phyloP scores from a whole-genome alignment of 1,140 invertebrate genomes.

The Kradibia gibbosae region DNA sequence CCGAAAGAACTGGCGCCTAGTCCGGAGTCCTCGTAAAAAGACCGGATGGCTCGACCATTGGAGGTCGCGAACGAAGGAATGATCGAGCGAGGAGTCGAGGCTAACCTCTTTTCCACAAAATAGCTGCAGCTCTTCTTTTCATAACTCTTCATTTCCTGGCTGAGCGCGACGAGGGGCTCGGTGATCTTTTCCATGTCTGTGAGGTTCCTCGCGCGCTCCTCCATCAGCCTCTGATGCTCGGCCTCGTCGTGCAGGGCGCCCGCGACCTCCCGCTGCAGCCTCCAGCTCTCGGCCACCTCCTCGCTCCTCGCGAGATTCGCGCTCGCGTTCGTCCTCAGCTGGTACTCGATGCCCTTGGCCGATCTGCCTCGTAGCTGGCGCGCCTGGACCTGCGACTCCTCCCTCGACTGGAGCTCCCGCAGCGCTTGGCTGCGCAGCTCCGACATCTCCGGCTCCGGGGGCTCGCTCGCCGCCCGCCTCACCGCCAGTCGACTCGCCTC shows the following conservation, averaged over 20 bases:
- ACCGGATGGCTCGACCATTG: no score
- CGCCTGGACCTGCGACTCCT: slow-evolving; percentile 72
- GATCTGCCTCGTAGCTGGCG: slow-evolving; percentile 79
- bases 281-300: slow-evolving; percentile 65
- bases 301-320: slow-evolving; percentile 68
- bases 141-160: slow-evolving; percentile 76
- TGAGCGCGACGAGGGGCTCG: slow-evolving; percentile 74
- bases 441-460: slow-evolving; percentile 65
- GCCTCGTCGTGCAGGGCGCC: slow-evolving; percentile 62
- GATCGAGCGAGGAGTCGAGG: not conserved
- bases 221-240: slow-evolving; percentile 68
- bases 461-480: slow-evolving; percentile 61
- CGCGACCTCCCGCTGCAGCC: slow-evolving; percentile 64
- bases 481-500: slow-evolving; percentile 65
- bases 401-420: slow-evolving; percentile 69
- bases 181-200: slow-evolving; percentile 73
- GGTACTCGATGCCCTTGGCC: slow-evolving; percentile 80
- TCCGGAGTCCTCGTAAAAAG: no score
- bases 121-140: slow-evolving; percentile 76
- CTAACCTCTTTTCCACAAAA: slow-evolving; percentile 78
- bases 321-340: slow-evolving; percentile 73
- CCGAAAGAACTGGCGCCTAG: no score
- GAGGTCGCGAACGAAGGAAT: no score
- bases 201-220: slow-evolving; percentile 65
- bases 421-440: slow-evolving; percentile 68